These are phyloP conservation scores for Halictus quadricinctus DNA, from an alignment of 2,888 invertebrate genomes.

Conservation along the genomic window DNA sequence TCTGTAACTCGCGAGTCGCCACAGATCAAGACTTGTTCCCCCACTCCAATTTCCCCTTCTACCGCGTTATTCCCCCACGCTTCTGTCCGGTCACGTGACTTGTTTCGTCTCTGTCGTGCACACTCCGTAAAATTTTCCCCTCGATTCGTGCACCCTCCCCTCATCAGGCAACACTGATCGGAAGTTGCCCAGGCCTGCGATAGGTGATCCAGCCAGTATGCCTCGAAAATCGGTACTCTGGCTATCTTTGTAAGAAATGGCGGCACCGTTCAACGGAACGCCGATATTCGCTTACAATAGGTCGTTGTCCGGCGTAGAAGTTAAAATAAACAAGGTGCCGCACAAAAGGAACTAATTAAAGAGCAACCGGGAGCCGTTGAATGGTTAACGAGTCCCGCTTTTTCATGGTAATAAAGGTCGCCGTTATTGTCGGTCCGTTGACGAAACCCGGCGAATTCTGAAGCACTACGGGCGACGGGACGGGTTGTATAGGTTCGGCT, in stretches of 20 bases:
- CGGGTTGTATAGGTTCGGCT: background rate
- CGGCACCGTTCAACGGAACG: background rate
- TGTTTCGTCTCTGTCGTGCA: too few species aligned
- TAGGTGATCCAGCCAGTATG: too few species aligned
- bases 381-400: background rate
- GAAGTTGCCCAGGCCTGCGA: too few species aligned
- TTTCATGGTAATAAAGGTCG: conserved; percentile 16
- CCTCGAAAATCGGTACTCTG: too few species aligned
- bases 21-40: too few species aligned
- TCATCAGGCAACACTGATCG: too few species aligned
- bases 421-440: conserved; percentile 6
- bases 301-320: background rate
- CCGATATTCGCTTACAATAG: background rate
- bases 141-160: too few species aligned
- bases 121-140: too few species aligned
- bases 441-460: background rate
- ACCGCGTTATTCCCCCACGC: too few species aligned
- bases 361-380: background rate
- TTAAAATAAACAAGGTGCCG: background rate
- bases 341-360: conserved; percentile 27
- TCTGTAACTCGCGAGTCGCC: too few species aligned
- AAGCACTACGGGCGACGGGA: background rate
- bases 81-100: too few species aligned
- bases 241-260: background rate
- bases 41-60: too few species aligned